Conservation (phyloP, 2,888 invertebrate genomes). For the Germaria angustata region DNA sequence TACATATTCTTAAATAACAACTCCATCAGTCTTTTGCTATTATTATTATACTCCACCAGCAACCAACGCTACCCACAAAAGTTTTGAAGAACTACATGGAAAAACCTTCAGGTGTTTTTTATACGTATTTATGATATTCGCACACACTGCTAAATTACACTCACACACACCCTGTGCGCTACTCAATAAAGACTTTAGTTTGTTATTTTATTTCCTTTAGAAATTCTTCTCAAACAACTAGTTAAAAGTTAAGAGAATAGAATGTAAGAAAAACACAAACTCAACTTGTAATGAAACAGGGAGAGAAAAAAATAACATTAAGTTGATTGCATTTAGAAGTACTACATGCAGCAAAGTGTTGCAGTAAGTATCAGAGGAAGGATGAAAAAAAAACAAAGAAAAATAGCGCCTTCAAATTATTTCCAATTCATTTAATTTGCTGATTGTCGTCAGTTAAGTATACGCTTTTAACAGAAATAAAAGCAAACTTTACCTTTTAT, state of each 20-base stretch:
- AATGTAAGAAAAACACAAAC: conserved; percentile 32
- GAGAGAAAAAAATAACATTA: conserved; percentile 15
- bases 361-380: conserved; percentile 43
- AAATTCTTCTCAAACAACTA: conserved; percentile 42
- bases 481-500: conserved; percentile 52
- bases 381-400: conserved; percentile 16
- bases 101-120: conserved; percentile 58
- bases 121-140: conserved; percentile 13
- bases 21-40: neutral
- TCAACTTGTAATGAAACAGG: conserved; percentile 12
- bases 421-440: conserved; percentile 67
- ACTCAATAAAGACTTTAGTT: conserved; percentile 23
- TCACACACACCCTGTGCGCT: neutral
- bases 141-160: neutral
- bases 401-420: conserved; percentile 67
- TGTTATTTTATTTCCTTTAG: conserved; percentile 12
- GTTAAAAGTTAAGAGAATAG: conserved; percentile 47
- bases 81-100: conserved; percentile 14
- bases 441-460: conserved; percentile 67
- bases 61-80: conserved; percentile 20
- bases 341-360: conserved; percentile 51
- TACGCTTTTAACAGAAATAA: conserved; percentile 57
- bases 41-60: neutral
- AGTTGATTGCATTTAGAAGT: conserved; percentile 58
- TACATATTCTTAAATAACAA: neutral